These are phyloP conservation scores for Calcarius lapponicus DNA, from an alignment of 2,797 vertebrate species.

Conservation along the genomic window DNA sequence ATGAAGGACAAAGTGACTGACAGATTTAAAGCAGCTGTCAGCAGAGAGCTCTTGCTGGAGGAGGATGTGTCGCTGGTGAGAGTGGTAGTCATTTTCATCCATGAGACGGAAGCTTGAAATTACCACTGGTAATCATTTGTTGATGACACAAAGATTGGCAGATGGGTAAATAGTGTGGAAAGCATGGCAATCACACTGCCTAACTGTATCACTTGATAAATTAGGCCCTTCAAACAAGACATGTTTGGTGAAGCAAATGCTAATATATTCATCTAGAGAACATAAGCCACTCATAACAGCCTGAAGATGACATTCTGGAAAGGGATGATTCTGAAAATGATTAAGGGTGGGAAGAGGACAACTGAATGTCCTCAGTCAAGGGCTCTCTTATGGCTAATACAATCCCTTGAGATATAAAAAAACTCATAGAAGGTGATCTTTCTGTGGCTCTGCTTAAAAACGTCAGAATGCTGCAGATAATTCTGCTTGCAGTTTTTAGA, in stretches of 20 bases:
- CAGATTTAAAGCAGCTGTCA: conserved; percentile 46
- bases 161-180: conserved; percentile 3
- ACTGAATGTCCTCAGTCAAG: not conserved
- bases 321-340: not conserved
- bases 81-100: not conserved
- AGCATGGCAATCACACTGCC: not conserved
- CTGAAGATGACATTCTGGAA: not conserved
- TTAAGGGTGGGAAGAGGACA: not conserved
- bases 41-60: not conserved
- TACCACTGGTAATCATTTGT: conserved; percentile 5
- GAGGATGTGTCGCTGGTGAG: not conserved
- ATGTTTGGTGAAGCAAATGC: conserved; percentile 8
- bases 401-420: not conserved
- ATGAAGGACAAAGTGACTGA: conserved; percentile 28
- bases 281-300: not conserved
- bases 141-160: conserved; percentile 50
- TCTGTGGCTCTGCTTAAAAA: not conserved
- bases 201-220: conserved; percentile 22
- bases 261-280: not conserved
- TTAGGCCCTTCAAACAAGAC: conserved; percentile 6
- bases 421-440: not conserved
- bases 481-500: not conserved
- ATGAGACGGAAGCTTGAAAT: conserved; percentile 1
- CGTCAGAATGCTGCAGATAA: not conserved
- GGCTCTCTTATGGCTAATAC: not conserved